Conservation (phyloP, 2,797 vertebrate species). For the Perodicticus potto region DNA sequence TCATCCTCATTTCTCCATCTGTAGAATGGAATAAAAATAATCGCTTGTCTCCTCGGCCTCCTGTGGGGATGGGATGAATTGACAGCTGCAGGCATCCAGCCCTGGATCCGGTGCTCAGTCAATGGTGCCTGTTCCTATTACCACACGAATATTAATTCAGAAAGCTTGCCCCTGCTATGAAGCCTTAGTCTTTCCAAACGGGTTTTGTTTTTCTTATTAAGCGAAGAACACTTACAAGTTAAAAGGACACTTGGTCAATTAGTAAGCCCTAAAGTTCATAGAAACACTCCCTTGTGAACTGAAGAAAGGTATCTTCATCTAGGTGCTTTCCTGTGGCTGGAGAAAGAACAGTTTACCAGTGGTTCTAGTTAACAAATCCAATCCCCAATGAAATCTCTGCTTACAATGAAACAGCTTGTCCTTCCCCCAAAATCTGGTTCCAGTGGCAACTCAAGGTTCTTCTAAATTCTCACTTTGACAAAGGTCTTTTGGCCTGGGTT, state of each 20-base stretch:
- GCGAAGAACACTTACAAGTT: not conserved
- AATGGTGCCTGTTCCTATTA: not conserved
- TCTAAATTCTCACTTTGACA: constrained; percentile 20
- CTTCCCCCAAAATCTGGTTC: not conserved
- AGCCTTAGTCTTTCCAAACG: not conserved
- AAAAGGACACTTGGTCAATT: not conserved
- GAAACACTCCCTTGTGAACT: not conserved
- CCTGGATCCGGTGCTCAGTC: not conserved
- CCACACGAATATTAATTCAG: not conserved
- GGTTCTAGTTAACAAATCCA: not conserved
- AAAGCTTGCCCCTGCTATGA: not conserved
- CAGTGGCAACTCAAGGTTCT: not conserved
- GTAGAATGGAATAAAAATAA: not conserved
- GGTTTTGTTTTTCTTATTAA: constrained; percentile 30
- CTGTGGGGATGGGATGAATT: not conserved
- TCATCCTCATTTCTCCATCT: not conserved
- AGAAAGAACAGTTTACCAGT: not conserved
- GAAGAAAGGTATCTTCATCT: not conserved
- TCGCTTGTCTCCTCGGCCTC: not conserved
- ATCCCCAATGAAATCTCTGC: not conserved
- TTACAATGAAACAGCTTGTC: not conserved
- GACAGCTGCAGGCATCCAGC: not conserved
- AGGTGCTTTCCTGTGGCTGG: not conserved
- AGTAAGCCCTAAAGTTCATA: not conserved
- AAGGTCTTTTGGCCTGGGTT: not conserved